These are phyloP conservation scores for Scylla paramamosain DNA, from an alignment of 1,140 invertebrate species.

Conservation along the genomic window DNA sequence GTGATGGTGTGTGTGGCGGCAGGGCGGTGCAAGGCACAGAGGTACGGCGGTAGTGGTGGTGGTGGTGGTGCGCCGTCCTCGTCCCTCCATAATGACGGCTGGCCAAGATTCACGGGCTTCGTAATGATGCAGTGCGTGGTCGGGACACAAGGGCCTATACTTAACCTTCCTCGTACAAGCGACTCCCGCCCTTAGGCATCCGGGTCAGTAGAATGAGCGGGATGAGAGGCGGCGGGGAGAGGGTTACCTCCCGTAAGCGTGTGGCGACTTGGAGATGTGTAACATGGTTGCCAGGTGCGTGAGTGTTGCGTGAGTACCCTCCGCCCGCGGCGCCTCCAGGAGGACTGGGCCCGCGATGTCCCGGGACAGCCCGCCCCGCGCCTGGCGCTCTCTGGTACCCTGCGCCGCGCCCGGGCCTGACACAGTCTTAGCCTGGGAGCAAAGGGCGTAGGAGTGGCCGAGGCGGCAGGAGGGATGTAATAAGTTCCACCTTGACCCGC, in stretches of 20 bases:
- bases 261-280: conserved; percentile 68
- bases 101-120: conserved; percentile 75
- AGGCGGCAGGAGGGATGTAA: conserved; percentile 71
- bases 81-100: conserved; percentile 73
- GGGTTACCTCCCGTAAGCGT: conserved; percentile 35
- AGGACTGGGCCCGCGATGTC: not conserved
- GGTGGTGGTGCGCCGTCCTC: conserved; percentile 65
- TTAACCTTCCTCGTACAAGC: conserved; percentile 36
- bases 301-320: conserved; percentile 62
- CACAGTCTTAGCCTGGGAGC: not conserved
- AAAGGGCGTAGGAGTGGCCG: conserved; percentile 66
- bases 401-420: not conserved
- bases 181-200: conserved; percentile 66
- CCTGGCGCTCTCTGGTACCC: not conserved
- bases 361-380: not conserved
- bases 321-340: not conserved
- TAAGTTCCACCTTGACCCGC: conserved; percentile 75
- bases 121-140: conserved; percentile 74
- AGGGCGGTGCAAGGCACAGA: conserved; percentile 56
- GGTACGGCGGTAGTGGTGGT: not conserved
- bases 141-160: conserved; percentile 62
- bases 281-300: conserved; percentile 76
- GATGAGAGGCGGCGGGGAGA: conserved; percentile 32
- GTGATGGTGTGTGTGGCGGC: conserved; percentile 41
- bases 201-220: conserved; percentile 40